Evolutionary conservation across 1,140 invertebrate species (phyloP).

Genomic region (Drosophila nigrodunni): DNA sequence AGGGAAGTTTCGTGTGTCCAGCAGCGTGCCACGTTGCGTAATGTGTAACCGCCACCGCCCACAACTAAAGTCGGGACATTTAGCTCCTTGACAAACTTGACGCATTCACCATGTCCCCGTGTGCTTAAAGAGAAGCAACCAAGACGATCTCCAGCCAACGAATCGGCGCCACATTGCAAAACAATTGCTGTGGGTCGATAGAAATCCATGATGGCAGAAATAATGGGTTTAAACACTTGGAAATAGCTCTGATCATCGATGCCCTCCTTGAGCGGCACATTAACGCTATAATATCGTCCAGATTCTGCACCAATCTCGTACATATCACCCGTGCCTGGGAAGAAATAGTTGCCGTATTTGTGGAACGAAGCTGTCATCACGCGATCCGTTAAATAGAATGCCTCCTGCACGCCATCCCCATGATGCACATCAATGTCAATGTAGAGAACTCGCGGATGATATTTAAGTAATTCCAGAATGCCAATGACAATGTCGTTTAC

Average conservation of each 20-base stretch:
- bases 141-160: slow-evolving; percentile 96
- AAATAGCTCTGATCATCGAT: slow-evolving; percentile 98
- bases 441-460: slow-evolving; percentile 97
- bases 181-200: slow-evolving; percentile 99
- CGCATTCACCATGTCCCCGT: slow-evolving; percentile 96
- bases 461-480: slow-evolving; percentile 98
- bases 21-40: slow-evolving; percentile 98
- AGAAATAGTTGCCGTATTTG: slow-evolving; percentile 99
- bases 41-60: slow-evolving; percentile 93
- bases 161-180: slow-evolving; percentile 99
- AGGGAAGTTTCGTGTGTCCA: slow-evolving; percentile 99
- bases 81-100: slow-evolving; percentile 97
- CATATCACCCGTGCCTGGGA: slow-evolving; percentile 99
- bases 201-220: slow-evolving; percentile 97
- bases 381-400: slow-evolving; percentile 98
- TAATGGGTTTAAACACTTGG: slow-evolving; percentile 97
- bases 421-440: slow-evolving; percentile 99
- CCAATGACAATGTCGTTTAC: slow-evolving; percentile 99
- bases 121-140: slow-evolving; percentile 87
- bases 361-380: slow-evolving; percentile 99
- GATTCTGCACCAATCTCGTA: slow-evolving; percentile 97
- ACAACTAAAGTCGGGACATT: slow-evolving; percentile 97
- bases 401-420: slow-evolving; percentile 99
- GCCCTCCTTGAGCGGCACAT: slow-evolving; percentile 98
- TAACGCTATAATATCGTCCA: slow-evolving; percentile 97